phyloP scores from a whole-genome alignment of 2,888 invertebrate species.

The Stegophylla sp. region DNA sequence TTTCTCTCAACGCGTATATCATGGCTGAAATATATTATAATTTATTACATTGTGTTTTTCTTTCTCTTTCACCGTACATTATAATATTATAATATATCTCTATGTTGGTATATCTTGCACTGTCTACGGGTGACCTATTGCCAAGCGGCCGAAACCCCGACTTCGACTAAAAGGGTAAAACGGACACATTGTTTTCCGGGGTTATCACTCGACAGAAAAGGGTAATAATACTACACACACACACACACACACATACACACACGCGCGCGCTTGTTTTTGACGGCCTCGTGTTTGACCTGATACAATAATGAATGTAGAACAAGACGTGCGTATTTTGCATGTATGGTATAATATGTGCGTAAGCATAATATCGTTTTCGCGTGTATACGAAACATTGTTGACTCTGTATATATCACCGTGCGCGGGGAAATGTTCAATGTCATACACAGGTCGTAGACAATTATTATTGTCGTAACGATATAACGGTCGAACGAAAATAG shows the following conservation, averaged over 20 bases:
- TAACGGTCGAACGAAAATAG: too few species aligned
- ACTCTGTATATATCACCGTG: not conserved
- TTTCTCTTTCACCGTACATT: not conserved
- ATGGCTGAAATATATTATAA: too few species aligned
- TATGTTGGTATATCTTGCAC: not conserved
- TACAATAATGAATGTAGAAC: constrained; percentile 28
- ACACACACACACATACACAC: constrained; percentile 16
- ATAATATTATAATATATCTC: not conserved
- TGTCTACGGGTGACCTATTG: constrained; percentile 51
- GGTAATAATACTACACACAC: not conserved
- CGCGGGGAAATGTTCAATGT: too few species aligned
- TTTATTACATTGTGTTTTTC: too few species aligned
- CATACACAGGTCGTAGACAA: constrained; percentile 1
- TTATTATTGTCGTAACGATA: too few species aligned
- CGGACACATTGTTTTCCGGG: constrained; percentile 28
- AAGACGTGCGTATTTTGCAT: constrained; percentile 14
- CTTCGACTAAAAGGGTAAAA: constrained; percentile 35
- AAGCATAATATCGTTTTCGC: not conserved
- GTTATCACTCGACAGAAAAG: not conserved
- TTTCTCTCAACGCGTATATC: not conserved
- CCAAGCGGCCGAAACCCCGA: constrained; percentile 8
- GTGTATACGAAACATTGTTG: constrained; percentile 22
- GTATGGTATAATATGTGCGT: not conserved
- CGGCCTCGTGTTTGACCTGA: constrained; percentile 49
- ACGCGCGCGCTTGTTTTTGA: not conserved